Evolutionary conservation across 2,888 invertebrate species (phyloP), one percentile per base, ranked within the genome.

Genomic region (Leucozona laternaria): DNA sequence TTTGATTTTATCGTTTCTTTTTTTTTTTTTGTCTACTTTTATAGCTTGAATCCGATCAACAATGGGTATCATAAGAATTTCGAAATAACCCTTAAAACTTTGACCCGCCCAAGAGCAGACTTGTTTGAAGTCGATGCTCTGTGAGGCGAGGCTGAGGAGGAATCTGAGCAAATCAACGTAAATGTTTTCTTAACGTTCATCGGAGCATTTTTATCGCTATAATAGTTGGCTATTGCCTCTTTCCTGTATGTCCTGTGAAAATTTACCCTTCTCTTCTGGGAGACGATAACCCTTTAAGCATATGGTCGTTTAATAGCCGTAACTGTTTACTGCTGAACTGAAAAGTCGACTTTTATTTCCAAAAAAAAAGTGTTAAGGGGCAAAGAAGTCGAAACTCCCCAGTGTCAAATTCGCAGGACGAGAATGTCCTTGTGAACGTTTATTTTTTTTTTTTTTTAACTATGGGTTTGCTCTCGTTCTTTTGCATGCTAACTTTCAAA

Each of bases 261-360:
- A 22, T 66, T 50, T 78, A 64, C 73, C 73, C 78, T 48, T 50
- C 50, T 28, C 50, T 50, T 70, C 22, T 22, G 70, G 71, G 66
- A 73, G 68, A 34, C 78, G 50, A 82, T 86, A 86, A 86, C 82
- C 86, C 86, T 82, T 86, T 86, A 75, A 82, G 78, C 86, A 82
- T 86, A 86, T 86, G 86, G 86, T 53, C 78, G 75, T 86, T 82
- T 86, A 82, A 86, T 82, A 79, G 86, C 86, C 82, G 81, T 86
- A 82, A 86, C 82, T 82, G 86, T 79, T 86, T 82, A 82, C 82
- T 79, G 71, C 82, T 82, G 86, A 82, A 86, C 78, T 86, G 81
- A 78, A 86, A 82, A 82, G 78, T 86, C 50, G 57, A 86, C 53
- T 62, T 64, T 81, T 77, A 64, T 71, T 64, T 13, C 5, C 15